Evolutionary conservation across 2,113 vertebrate species (phyloP), one percentile per base, ranked within the genome.

Genomic region (Varanus salvator): DNA sequence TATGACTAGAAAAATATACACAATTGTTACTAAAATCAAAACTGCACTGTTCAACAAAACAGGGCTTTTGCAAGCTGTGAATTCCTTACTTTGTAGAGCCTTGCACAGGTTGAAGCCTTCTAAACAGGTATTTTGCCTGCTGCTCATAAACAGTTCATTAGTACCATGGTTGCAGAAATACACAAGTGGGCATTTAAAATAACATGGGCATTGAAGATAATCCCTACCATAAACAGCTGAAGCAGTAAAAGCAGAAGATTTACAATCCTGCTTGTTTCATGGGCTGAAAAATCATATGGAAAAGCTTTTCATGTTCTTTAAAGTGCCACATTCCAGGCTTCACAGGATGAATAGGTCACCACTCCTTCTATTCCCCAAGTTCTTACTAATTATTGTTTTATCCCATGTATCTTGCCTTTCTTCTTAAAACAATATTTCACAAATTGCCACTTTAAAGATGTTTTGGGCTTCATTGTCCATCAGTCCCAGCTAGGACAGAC

Each of bases 131-230:
- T 90, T 93, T 88, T 71, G 72, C 89, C 69, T 66, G 85, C 82
- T 92, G 90, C 87, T 93, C 48, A 88, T 71, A 85, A 94, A 89
- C 84, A 92, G 71, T 86, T 88, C 82, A 57, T 93, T 88, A 92
- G 80, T 4, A 0, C 44, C 72, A 8, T 17, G 29, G 60, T 84
- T 76, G 88, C 88, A 87, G 86, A 89, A 68, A 68, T 0, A 2
- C 78, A 84, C 1, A 54, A 89, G 44, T 19, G 44, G 52, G 3
- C 34, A 87, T 81, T 82, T 27, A 80, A 81, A 87, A 57, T 54
- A 54, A 84, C 27, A 14, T 80, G 57, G 50, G 11, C 8, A 66
- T 15, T 52, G 68, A 60, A 75, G 66, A 68, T 84, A 34, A 9
- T 3, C 31, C 75, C 8, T 15, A 19, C 75, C 31, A 25, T 23